These are phyloP conservation scores for Falco berigora DNA, from an alignment of 2,797 vertebrate species.

Conservation along the genomic window DNA sequence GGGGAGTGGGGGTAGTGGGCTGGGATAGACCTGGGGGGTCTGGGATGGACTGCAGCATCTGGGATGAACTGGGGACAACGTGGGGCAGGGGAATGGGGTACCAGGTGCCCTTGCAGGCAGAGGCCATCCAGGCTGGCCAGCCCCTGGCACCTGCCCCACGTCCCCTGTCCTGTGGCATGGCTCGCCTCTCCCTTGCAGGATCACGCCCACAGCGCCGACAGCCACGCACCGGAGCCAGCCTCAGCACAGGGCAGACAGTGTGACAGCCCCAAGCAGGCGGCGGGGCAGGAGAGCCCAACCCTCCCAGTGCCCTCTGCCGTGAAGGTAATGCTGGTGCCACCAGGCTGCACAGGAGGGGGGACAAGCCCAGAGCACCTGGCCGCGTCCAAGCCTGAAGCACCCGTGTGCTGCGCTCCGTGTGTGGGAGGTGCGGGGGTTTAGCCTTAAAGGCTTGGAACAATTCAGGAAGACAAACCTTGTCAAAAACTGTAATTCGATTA, in stretches of 20 bases:
- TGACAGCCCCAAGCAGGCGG: slow-evolving; percentile 74
- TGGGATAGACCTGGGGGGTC: neutral
- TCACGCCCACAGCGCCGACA: slow-evolving; percentile 68
- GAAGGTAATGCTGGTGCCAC: slow-evolving; percentile 77
- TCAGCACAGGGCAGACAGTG: slow-evolving; percentile 69
- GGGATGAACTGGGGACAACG: neutral
- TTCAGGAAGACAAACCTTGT: neutral
- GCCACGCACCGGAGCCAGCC: slow-evolving; percentile 47
- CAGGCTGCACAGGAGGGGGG: neutral
- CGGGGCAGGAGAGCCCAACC: slow-evolving; percentile 69
- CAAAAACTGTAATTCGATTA: neutral
- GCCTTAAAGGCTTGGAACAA: neutral
- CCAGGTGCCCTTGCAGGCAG: neutral
- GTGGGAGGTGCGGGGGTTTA: neutral
- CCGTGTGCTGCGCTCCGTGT: accelerated
- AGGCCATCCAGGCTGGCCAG: neutral
- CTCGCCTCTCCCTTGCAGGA: slow-evolving; percentile 60
- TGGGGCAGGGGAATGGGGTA: too few species aligned
- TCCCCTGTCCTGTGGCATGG: neutral
- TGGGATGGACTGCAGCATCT: neutral
- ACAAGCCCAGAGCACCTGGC: neutral
- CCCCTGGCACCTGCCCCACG: neutral
- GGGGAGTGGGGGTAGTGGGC: neutral
- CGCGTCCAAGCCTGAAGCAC: neutral
- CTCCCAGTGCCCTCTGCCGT: slow-evolving; percentile 77